Percentiles rank a stretch among this genome's conserved stretches.
phyloP scores from a whole-genome alignment of 2,888 invertebrate genomes.

The Parnassius orleans region DNA sequence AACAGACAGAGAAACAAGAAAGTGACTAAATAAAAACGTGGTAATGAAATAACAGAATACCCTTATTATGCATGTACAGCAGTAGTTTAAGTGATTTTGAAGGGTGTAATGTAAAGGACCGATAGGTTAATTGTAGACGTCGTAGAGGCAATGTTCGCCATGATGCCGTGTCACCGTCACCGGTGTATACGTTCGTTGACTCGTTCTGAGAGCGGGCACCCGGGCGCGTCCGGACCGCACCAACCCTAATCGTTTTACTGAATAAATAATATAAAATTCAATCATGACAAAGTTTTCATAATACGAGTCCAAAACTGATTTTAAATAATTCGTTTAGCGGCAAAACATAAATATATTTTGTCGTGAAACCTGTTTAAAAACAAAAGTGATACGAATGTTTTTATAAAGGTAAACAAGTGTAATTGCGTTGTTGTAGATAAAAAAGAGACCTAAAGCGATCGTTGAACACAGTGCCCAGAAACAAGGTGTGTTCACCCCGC shows the following conservation, averaged over 20 bases:
- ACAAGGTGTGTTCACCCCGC: slow-evolving; percentile 64
- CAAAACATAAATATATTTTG: slow-evolving; percentile 1
- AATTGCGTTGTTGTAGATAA: slow-evolving; percentile 27
- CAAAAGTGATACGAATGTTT: slow-evolving; percentile 21
- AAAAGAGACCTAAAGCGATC: slow-evolving; percentile 18
- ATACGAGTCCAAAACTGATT: too few relatives aligned
- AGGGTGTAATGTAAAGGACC: slow-evolving; percentile 23
- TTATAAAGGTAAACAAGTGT: slow-evolving; percentile 29
- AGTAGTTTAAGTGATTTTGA: slow-evolving; percentile 1
- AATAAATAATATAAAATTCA: too few relatives aligned
- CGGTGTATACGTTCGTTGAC: slow-evolving; percentile 19
- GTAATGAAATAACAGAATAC: too few relatives aligned
- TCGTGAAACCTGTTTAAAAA: slow-evolving; percentile 24
- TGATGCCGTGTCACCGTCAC: slow-evolving; percentile 3
- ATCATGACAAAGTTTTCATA: too few relatives aligned
- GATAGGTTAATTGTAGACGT: slow-evolving; percentile 23
- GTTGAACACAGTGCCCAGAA: slow-evolving; percentile 53
- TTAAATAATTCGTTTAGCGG: slow-evolving; percentile 6
- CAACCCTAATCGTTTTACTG: background rate
- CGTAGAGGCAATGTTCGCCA: slow-evolving; percentile 21
- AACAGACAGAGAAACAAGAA: too few relatives aligned
- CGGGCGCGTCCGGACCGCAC: slow-evolving; percentile 3
- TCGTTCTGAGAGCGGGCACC: background rate
- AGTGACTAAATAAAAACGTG: too few relatives aligned
- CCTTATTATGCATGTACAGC: background rate